Evolutionary conservation across 2,888 invertebrate genomes (phyloP), one percentile per base, ranked within the genome.

Genomic region (Drosophila falleni): DNA sequence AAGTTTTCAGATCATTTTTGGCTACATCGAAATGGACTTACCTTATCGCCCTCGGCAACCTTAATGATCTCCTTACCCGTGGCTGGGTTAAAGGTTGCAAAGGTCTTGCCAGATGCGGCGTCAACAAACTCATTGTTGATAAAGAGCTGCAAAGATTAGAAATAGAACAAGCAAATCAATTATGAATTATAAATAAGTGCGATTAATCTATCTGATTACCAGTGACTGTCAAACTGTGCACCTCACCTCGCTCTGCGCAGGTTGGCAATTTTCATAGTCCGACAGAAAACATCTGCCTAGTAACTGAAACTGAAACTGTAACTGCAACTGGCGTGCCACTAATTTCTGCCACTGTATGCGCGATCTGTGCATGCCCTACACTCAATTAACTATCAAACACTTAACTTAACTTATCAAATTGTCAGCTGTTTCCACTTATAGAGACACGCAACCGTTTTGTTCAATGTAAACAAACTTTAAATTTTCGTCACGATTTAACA

Each of bases 31-130:
- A 37, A 4, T n/a, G 4, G 16, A 37, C 77, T 91, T 93, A 96
- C 97, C 94, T 97, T 96, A 91, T 96, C 96, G 64, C 95, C 98
- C 93, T 97, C 98, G 58, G 97, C 94, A 50, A 98, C 95, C 87
- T 97, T 94, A 11, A 93, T 92, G 82, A 98, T 97, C 80, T 95
- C 95, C 84, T 95, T 93, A 71, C 95, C 97, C 84, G 95, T 97
- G 23, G 96, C 94, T 53, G 98, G 98, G 92, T 98, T 98, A 81
- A 96, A 91, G 5, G 97, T 96, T 23, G 96, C 93, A 93, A 98
- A 99, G 3, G 95, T 97, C 92, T 97, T 97, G 59, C 97, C 96
- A 90, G 96, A 97, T 26, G 94, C 95, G 0, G 98, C 94, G 90
- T 98, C 95, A 65, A 96, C 96, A 92, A 96, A 97, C 90, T 96